phyloP scores from a whole-genome alignment of 2,888 invertebrate genomes.

The Pheosia gnoma region DNA sequence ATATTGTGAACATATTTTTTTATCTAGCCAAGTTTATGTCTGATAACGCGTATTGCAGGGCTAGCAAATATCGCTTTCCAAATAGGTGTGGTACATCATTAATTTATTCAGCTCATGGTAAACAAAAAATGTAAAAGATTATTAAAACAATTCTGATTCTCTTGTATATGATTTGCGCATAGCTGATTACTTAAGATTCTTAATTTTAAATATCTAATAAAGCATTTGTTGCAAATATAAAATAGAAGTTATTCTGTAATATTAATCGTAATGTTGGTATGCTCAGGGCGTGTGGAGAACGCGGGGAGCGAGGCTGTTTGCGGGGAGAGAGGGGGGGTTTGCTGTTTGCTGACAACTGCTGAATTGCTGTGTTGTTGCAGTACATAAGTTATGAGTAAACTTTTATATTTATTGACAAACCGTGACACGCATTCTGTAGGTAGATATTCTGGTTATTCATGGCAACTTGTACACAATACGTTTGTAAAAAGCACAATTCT shows the following conservation, averaged over 20 bases:
- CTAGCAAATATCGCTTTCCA: too few species aligned
- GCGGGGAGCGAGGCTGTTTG: constrained; percentile 77
- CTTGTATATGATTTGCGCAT: constrained; percentile 12
- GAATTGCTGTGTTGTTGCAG: constrained; percentile 82
- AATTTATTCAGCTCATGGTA: neutral
- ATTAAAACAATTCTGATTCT: constrained; percentile 4
- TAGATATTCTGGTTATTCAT: constrained; percentile 14
- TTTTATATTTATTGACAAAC: constrained; percentile 78
- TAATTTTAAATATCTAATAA: constrained; percentile 28
- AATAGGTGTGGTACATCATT: neutral
- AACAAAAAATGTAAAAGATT: neutral
- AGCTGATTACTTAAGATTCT: constrained; percentile 35
- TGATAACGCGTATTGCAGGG: too few species aligned
- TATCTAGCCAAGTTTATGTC: too few species aligned
- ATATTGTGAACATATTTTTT: too few species aligned
- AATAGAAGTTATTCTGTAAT: constrained; percentile 45
- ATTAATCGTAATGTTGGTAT: constrained; percentile 80
- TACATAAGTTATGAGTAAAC: constrained; percentile 82
- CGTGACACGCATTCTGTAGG: constrained; percentile 66
- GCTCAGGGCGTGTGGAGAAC: constrained; percentile 81
- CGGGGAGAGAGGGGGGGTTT: constrained; percentile 73
- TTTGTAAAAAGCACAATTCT: neutral
- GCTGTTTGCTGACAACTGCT: constrained; percentile 82
- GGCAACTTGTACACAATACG: neutral
- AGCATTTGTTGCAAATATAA: constrained; percentile 36